Evolutionary conservation across 2,888 invertebrate genomes (phyloP).

Genomic region (Stenichneumon culpator): DNA sequence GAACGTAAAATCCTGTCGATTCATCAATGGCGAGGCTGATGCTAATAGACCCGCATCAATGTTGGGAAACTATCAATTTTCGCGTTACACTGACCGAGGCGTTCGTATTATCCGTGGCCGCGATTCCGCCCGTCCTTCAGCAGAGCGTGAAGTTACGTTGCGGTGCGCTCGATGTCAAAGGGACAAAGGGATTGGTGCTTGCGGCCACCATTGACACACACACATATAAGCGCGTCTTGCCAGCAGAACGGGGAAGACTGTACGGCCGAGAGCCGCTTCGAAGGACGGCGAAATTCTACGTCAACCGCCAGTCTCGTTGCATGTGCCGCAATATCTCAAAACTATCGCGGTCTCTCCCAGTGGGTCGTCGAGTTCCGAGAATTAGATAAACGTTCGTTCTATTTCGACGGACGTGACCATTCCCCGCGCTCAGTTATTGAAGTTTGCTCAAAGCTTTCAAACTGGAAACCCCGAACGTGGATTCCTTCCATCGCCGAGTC

Average conservation of each 20-base stretch:
- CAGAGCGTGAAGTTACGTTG: neutral
- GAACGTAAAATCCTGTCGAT: neutral
- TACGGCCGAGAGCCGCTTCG: neutral
- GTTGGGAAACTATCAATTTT: neutral
- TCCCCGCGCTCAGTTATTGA: neutral
- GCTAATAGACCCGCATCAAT: neutral
- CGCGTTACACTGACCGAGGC: neutral
- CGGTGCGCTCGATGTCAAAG: slow-evolving; percentile 24
- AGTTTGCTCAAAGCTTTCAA: slow-evolving; percentile 38
- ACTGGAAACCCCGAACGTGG: slow-evolving; percentile 22
- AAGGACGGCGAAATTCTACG: neutral
- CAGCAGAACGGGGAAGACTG: neutral
- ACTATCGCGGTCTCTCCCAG: neutral
- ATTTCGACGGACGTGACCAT: neutral
- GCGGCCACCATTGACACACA: neutral
- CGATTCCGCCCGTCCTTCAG: neutral
- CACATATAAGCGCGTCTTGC: neutral
- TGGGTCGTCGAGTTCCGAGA: neutral
- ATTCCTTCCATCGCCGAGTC: slow-evolving; percentile 20
- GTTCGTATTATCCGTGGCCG: neutral
- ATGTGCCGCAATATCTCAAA: slow-evolving; percentile 13
- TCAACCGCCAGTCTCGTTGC: neutral
- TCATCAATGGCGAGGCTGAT: neutral
- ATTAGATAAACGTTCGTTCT: neutral
- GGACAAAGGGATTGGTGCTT: slow-evolving; percentile 5